Evolutionary conservation across 2,797 vertebrate species (phyloP).

Genomic region (Setipinna tenuifilis): DNA sequence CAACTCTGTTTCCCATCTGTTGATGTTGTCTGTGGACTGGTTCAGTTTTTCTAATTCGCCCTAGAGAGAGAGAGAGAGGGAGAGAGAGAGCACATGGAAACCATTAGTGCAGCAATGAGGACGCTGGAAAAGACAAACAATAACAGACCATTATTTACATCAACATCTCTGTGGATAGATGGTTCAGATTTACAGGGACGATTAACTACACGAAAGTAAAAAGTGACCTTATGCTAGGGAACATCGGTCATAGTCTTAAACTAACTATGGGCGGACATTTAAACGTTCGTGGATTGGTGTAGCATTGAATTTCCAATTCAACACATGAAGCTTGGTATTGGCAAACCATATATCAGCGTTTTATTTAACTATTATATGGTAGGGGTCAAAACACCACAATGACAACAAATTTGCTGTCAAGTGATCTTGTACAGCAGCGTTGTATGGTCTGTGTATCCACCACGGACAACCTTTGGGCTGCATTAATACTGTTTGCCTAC

Average conservation of each 20-base stretch:
- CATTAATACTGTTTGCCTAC: not conserved
- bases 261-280: not conserved
- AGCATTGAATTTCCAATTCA: not conserved
- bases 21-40: conserved; percentile 96
- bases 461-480: not conserved
- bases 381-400: not conserved
- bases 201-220: not conserved
- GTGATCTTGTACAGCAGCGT: not conserved
- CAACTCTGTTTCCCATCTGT: conserved; percentile 93
- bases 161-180: not conserved
- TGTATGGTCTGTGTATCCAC: not conserved
- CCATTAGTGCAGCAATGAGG: conserved; percentile 34
- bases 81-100: conserved; percentile 43
- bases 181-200: not conserved
- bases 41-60: conserved; percentile 96
- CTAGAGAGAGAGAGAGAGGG: conserved; percentile 72
- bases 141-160: not conserved
- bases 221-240: not conserved
- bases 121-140: conserved; percentile 1
- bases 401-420: not conserved
- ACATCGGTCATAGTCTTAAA: not conserved
- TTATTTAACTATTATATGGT: not conserved
- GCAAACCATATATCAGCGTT: not conserved
- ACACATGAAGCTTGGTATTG: not conserved
- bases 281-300: not conserved